phyloP scores from a whole-genome alignment of 2,888 invertebrate species.

The Mesoligia furuncula region DNA sequence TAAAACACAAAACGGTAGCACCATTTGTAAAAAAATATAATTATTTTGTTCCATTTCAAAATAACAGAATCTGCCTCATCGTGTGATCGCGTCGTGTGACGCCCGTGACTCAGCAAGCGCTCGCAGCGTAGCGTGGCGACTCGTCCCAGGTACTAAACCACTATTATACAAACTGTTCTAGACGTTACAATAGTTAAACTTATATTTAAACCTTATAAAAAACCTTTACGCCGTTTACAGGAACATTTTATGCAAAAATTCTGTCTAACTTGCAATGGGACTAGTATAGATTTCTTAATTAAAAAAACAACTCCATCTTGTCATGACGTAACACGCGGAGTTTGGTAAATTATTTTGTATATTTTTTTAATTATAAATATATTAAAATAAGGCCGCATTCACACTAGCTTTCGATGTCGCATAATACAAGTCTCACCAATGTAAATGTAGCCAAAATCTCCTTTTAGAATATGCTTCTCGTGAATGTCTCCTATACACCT shows the following conservation, averaged over 20 bases:
- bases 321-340: conserved; percentile 79
- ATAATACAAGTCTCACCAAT: conserved; percentile 83
- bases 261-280: conserved; percentile 89
- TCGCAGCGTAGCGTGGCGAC: conserved; percentile 73
- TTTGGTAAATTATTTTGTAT: conserved; percentile 76
- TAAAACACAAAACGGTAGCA: conserved; percentile 89
- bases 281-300: conserved; percentile 86
- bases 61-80: conserved; percentile 74
- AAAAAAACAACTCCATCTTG: conserved; percentile 74
- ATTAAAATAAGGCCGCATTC: conserved; percentile 85
- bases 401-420: conserved; percentile 87
- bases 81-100: conserved; percentile 60
- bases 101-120: conserved; percentile 66
- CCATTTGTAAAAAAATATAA: conserved; percentile 90
- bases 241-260: conserved; percentile 88
- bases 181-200: conserved; percentile 81
- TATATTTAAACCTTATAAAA: conserved; percentile 83
- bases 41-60: conserved; percentile 74
- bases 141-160: conserved; percentile 67
- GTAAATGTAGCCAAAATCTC: conserved; percentile 84
- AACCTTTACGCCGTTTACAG: conserved; percentile 88
- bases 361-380: conserved; percentile 75
- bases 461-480: conserved; percentile 83
- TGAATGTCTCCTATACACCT: conserved; percentile 61
- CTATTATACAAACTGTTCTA: conserved; percentile 73